Evolutionary conservation across 2,888 invertebrate genomes (phyloP).

Genomic region (Drosophila atroscutellata): DNA sequence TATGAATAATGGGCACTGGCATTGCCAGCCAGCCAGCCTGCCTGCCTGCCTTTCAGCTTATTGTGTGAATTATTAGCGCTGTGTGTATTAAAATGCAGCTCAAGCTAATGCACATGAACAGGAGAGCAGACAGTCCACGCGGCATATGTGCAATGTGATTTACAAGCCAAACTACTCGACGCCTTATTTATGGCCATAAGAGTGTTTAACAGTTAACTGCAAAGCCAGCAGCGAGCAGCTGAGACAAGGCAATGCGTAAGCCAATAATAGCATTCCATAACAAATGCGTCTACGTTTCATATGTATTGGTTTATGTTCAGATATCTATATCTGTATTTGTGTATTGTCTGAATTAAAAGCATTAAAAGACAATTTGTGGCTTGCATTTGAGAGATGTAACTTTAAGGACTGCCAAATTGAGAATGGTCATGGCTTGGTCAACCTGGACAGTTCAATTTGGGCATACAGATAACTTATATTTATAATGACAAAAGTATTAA

Average conservation of each 20-base stretch:
- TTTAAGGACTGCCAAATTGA: not conserved
- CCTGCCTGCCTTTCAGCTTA: slow-evolving; percentile 56
- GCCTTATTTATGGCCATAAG: slow-evolving; percentile 50
- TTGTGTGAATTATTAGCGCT: slow-evolving; percentile 76
- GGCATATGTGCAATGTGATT: slow-evolving; percentile 73
- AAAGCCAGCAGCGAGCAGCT: slow-evolving; percentile 27
- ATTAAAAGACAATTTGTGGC: slow-evolving; percentile 5
- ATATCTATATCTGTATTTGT: not conserved
- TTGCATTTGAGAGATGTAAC: slow-evolving; percentile 9
- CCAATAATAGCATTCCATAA: slow-evolving; percentile 30
- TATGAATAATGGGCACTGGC: slow-evolving; percentile 68
- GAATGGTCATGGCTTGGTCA: not conserved
- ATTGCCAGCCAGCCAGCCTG: slow-evolving; percentile 16
- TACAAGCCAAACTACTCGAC: slow-evolving; percentile 54
- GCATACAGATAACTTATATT: no score
- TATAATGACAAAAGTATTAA: no score
- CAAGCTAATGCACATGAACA: slow-evolving; percentile 64
- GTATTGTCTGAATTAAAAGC: not conserved
- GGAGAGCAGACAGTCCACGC: slow-evolving; percentile 29
- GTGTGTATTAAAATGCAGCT: slow-evolving; percentile 80
- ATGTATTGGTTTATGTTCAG: not conserved
- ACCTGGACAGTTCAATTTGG: not conserved
- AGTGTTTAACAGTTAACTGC: slow-evolving; percentile 52
- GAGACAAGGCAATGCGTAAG: slow-evolving; percentile 15
- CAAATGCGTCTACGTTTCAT: slow-evolving; percentile 9